Conservation (phyloP, 2,113 vertebrate genomes). For the Oxyruncus cristatus region DNA sequence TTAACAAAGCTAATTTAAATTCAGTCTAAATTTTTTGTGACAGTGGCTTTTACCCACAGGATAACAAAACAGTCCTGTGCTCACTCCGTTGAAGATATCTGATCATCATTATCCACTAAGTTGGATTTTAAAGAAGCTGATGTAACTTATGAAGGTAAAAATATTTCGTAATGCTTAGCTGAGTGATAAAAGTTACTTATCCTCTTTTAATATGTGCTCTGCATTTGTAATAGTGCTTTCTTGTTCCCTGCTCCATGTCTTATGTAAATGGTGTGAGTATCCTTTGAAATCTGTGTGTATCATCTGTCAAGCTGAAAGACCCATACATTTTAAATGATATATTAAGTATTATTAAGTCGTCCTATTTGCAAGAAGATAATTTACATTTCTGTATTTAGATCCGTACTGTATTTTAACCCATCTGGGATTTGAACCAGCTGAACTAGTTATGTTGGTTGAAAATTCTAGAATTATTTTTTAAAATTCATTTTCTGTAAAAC, state of each 20-base stretch:
- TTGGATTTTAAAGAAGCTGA: not conserved
- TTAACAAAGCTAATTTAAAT: not conserved
- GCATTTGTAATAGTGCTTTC: not conserved
- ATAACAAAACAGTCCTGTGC: not conserved
- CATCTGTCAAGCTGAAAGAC: not conserved
- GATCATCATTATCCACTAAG: not conserved
- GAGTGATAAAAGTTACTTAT: not conserved
- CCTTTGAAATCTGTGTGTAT: not conserved
- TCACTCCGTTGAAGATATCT: not conserved
- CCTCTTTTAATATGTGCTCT: not conserved
- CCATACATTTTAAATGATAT: not conserved
- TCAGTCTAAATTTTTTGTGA: not conserved
- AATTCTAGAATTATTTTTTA: not conserved
- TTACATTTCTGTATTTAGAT: conserved; percentile 1
- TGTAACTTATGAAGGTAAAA: conserved; percentile 21
- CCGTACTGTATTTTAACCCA: not conserved
- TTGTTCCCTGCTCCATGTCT: not conserved
- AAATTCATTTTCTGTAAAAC: not conserved
- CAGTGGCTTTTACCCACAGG: not conserved
- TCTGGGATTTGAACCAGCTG: not conserved
- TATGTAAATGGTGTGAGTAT: not conserved
- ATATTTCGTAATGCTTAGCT: not conserved
- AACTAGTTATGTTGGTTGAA: not conserved
- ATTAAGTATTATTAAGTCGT: not conserved
- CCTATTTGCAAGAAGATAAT: not conserved